Evolutionary conservation across 1,140 invertebrate genomes (phyloP).

Genomic region (Lepeophtheirus salmonis): DNA sequence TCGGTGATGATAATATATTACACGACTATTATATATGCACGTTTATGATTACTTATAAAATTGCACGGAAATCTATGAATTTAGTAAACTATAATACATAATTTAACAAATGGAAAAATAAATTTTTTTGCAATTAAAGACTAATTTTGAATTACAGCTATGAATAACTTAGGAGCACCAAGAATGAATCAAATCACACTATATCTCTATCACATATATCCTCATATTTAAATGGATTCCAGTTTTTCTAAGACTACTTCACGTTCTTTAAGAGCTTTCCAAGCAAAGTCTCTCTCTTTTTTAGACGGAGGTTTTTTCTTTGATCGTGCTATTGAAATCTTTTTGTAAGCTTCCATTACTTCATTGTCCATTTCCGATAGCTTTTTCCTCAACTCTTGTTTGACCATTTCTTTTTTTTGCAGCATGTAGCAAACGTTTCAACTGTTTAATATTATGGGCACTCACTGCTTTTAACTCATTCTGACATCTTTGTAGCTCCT

Average conservation of each 20-base stretch:
- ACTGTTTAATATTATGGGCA: conserved; percentile 27
- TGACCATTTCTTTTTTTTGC: conserved; percentile 25
- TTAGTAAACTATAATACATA: no score
- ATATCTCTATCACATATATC: no score
- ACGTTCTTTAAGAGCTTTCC: conserved; percentile 41
- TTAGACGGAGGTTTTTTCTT: conserved; percentile 55
- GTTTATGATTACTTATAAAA: no score
- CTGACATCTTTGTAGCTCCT: conserved; percentile 31
- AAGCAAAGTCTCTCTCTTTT: conserved; percentile 61
- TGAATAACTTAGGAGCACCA: no score
- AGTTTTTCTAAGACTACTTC: conserved; percentile 37
- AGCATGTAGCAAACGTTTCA: conserved; percentile 24
- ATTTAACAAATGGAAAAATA: no score
- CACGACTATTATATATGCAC: no score
- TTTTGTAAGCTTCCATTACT: conserved; percentile 54
- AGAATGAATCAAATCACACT: no score
- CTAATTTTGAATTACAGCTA: no score
- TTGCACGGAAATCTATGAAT: no score
- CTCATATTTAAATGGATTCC: conserved; percentile 25
- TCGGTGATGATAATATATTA: no score
- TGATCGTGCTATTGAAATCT: conserved; percentile 47
- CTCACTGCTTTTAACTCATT: conserved; percentile 30
- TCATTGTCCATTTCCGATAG: conserved; percentile 30
- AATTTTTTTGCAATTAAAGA: no score
- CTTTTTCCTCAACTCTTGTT: conserved; percentile 31